Evolutionary conservation across 2,888 invertebrate species (phyloP).

Genomic region (Acheta domesticus): DNA sequence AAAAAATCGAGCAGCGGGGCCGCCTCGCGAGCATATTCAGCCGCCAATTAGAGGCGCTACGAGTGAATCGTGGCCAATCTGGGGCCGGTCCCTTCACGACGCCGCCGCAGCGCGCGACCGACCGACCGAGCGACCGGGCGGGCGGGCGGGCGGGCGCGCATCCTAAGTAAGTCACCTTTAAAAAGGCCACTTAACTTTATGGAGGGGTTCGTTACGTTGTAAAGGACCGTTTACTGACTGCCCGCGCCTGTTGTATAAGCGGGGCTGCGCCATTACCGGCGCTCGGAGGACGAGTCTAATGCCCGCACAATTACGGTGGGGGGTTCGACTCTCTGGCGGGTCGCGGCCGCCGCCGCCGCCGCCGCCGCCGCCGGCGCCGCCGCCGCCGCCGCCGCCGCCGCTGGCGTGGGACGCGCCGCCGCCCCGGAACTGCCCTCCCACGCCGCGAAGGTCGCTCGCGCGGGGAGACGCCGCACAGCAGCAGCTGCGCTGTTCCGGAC

Average conservation of each 20-base stretch:
- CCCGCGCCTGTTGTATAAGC: constrained; percentile 1
- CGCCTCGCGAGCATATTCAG: neutral
- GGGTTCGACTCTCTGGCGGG: constrained; percentile 1
- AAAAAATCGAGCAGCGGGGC: neutral
- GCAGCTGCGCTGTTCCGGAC: no score
- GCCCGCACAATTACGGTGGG: neutral
- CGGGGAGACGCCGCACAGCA: no score
- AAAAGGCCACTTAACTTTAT: constrained; percentile 18
- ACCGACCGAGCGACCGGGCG: neutral
- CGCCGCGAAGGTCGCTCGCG: no score
- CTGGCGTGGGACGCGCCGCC: neutral
- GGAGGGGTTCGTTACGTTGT: constrained; percentile 10
- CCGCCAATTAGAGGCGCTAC: neutral
- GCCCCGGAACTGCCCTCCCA: neutral
- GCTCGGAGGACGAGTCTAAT: neutral
- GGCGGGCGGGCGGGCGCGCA: neutral
- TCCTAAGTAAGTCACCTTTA: constrained; percentile 18
- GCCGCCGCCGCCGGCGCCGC: neutral
- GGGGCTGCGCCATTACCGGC: neutral
- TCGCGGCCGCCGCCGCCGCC: neutral
- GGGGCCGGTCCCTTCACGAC: neutral
- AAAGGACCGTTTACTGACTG: constrained; percentile 18
- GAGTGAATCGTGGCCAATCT: constrained; percentile 18
- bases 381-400: neutral
- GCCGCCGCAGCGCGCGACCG: neutral